A percentile compares a stretch with the other conserved stretches of the same genome.
These are phyloP conservation scores for Anguilla rostrata DNA, from an alignment of 2,113 vertebrate species.

Conservation along the genomic window DNA sequence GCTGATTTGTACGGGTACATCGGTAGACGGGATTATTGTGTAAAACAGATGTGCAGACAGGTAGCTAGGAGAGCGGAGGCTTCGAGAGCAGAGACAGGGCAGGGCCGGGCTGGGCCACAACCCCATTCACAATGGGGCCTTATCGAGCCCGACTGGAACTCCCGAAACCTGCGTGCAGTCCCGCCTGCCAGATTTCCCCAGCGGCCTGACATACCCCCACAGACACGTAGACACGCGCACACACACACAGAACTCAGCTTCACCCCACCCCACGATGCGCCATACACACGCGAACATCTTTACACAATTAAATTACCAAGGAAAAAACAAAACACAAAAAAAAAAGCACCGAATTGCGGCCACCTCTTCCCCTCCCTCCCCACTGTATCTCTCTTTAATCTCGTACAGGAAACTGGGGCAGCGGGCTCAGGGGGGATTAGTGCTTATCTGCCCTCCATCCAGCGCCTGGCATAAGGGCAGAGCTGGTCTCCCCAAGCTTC, in stretches of 20 bases:
- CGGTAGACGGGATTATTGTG: neutral
- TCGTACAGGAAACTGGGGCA: slow-evolving; percentile 40
- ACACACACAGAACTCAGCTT: neutral
- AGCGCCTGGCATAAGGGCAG: slow-evolving; percentile 16
- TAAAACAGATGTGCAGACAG: neutral
- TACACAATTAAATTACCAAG: neutral
- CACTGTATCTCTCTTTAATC: slow-evolving; percentile 23
- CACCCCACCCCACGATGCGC: neutral
- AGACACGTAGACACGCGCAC: neutral
- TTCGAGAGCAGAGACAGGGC: neutral
- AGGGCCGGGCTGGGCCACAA: neutral
- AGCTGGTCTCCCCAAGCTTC: neutral
- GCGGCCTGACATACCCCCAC: neutral
- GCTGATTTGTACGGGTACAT: neutral
- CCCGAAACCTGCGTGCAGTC: neutral
- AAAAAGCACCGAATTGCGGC: neutral
- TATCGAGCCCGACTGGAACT: neutral
- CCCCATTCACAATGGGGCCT: neutral
- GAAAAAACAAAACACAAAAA: neutral
- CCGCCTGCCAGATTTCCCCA: neutral
- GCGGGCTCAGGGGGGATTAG: slow-evolving; percentile 43
- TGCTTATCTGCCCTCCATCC: slow-evolving; percentile 32
- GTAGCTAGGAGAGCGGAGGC: neutral
- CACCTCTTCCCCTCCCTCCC: neutral
- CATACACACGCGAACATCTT: neutral